Conservation (phyloP, 1,140 invertebrate species). For the Drosophila pandora region DNA sequence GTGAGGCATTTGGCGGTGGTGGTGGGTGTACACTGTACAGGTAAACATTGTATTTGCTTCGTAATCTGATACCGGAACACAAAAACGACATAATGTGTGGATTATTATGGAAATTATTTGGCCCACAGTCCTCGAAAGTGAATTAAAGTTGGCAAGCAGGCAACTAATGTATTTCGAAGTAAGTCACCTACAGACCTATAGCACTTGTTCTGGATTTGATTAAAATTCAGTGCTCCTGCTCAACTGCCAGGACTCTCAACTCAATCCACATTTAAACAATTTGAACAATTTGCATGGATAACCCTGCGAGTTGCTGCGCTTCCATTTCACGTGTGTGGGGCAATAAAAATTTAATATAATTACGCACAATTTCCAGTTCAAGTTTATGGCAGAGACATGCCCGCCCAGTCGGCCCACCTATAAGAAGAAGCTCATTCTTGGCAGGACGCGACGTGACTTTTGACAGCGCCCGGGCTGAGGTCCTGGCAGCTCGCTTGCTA, state of each 20-base stretch:
- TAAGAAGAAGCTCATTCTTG: constrained; percentile 26
- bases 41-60: background rate
- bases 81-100: constrained; percentile 27
- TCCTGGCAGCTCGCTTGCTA: constrained; percentile 40
- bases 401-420: background rate
- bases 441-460: constrained; percentile 62
- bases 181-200: background rate
- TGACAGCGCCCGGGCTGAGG: constrained; percentile 51
- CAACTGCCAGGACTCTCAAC: constrained; percentile 3
- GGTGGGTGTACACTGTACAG: background rate
- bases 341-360: constrained; percentile 82
- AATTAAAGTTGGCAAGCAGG: background rate
- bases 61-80: constrained; percentile 38
- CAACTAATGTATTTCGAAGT: background rate
- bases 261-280: constrained; percentile 3
- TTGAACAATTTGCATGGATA: constrained; percentile 37
- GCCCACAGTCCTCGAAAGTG: background rate
- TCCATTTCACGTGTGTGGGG: constrained; percentile 59
- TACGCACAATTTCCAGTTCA: constrained; percentile 79
- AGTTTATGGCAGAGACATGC: constrained; percentile 66
- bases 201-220: constrained; percentile 19
- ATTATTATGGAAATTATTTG: constrained; percentile 11
- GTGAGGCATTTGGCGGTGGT: background rate
- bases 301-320: constrained; percentile 42
- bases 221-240: constrained; percentile 40